Conservation (phyloP, 1,140 invertebrate species). For the Steinernema feltiae region DNA sequence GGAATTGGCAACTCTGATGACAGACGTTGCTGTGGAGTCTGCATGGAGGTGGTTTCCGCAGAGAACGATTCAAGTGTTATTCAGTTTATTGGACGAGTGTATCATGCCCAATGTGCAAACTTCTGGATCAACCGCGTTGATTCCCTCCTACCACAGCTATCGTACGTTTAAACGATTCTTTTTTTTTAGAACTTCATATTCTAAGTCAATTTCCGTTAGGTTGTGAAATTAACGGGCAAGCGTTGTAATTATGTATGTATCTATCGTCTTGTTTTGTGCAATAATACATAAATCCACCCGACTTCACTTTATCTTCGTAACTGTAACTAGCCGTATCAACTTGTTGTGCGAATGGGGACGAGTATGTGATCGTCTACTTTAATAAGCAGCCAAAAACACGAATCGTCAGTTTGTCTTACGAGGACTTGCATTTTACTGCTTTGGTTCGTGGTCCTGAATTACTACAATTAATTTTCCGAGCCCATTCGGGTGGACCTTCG, state of each 20-base stretch:
- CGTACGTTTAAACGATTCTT: background rate
- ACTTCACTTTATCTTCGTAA: too few species aligned
- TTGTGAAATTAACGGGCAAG: background rate
- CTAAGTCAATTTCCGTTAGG: slow-evolving; percentile 14
- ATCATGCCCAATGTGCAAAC: slow-evolving; percentile 40
- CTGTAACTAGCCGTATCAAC: too few species aligned
- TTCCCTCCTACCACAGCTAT: slow-evolving; percentile 30
- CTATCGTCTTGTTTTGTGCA: background rate
- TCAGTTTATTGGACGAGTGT: slow-evolving; percentile 27
- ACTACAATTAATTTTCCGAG: slow-evolving; percentile 76
- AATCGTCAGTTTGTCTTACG: too few species aligned
- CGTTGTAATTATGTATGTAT: slow-evolving; percentile 3
- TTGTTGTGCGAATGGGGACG: too few species aligned
- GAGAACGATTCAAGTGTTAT: slow-evolving; percentile 13
- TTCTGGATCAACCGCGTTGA: slow-evolving; percentile 40
- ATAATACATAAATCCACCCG: too few species aligned
- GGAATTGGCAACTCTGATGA: background rate
- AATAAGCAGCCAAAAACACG: too few species aligned
- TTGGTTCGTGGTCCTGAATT: slow-evolving; percentile 73
- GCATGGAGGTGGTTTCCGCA: slow-evolving; percentile 11
- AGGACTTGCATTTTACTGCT: slow-evolving; percentile 71
- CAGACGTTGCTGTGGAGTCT: slow-evolving; percentile 10
- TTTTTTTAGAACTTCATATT: slow-evolving; percentile 15
- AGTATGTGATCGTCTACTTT: too few species aligned
- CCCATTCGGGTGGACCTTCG: slow-evolving; percentile 71